These are phyloP conservation scores for Drosophila recens DNA, from an alignment of 2,888 invertebrate species.

Conservation along the genomic window DNA sequence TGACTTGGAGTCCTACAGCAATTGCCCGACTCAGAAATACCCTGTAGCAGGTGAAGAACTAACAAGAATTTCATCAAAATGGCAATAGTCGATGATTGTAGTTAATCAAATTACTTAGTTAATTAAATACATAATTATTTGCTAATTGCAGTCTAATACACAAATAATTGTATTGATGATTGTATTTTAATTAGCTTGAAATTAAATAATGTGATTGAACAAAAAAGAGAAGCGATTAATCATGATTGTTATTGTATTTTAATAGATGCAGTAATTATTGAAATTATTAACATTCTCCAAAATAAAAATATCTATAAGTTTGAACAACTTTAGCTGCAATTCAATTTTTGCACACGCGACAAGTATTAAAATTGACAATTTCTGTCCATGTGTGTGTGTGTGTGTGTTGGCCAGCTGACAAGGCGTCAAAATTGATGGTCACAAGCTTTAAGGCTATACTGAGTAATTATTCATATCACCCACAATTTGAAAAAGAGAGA, in stretches of 20 bases:
- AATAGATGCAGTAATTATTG: constrained; percentile 3
- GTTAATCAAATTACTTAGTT: background rate
- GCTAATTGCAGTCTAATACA: background rate
- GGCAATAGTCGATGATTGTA: background rate
- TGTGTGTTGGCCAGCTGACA: constrained; percentile 40
- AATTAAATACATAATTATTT: constrained; percentile 4
- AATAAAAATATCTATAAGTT: background rate
- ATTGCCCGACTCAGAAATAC: constrained; percentile 22
- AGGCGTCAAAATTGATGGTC: constrained; percentile 76
- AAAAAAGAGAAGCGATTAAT: background rate
- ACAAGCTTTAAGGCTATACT: constrained; percentile 65
- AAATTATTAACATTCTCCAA: background rate
- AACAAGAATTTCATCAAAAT: background rate
- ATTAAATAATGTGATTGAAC: background rate
- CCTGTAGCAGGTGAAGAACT: constrained; percentile 3
- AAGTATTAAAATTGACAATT: constrained; percentile 46
- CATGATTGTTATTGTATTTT: constrained; percentile 12
- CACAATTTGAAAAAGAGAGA: constrained; percentile 5
- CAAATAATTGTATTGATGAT: constrained; percentile 10
- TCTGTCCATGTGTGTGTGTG: constrained; percentile 7
- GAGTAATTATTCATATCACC: constrained; percentile 68
- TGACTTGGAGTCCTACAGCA: constrained; percentile 67
- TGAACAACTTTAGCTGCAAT: constrained; percentile 12
- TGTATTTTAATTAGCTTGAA: constrained; percentile 12
- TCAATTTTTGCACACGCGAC: constrained; percentile 29